Conservation (phyloP, 2,797 vertebrate genomes). For the Pogonophryne albipinna region DNA sequence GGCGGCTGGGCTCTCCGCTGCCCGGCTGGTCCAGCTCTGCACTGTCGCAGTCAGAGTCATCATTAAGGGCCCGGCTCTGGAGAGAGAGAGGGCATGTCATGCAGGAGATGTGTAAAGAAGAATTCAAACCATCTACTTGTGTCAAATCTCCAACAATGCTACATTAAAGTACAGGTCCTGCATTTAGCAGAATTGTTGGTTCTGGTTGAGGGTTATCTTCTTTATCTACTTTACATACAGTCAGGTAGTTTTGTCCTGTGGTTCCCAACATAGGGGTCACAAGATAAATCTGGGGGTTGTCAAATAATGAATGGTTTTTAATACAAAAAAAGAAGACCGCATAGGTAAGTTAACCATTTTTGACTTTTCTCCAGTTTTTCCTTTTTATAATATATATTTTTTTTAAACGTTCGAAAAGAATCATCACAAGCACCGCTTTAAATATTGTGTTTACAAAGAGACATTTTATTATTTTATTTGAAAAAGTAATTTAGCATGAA, state of each 20-base stretch:
- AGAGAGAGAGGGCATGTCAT: constrained; percentile 17
- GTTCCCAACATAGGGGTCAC: not conserved
- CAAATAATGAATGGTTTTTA: not conserved
- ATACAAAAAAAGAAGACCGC: not conserved
- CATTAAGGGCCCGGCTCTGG: constrained; percentile 83
- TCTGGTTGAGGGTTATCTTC: not conserved
- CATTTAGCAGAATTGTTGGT: not conserved
- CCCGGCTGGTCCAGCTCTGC: constrained; percentile 93
- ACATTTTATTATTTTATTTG: no score
- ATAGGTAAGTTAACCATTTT: no score
- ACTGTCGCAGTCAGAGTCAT: constrained; percentile 96
- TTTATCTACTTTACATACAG: not conserved
- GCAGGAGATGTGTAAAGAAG: not conserved
- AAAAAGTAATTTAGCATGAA: no score
- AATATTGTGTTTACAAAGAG: no score
- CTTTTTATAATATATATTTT: no score
- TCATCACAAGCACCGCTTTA: no score
- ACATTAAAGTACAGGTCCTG: not conserved
- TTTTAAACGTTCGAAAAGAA: no score
- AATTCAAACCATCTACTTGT: not conserved
- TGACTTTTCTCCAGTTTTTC: no score
- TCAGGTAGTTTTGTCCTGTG: not conserved
- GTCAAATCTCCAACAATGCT: not conserved
- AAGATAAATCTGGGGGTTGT: not conserved
- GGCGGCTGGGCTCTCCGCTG: constrained; percentile 89